Percentiles rank a stretch among this genome's conserved stretches.
Conservation (phyloP, 2,113 vertebrate genomes). For the Alethe castanea region DNA sequence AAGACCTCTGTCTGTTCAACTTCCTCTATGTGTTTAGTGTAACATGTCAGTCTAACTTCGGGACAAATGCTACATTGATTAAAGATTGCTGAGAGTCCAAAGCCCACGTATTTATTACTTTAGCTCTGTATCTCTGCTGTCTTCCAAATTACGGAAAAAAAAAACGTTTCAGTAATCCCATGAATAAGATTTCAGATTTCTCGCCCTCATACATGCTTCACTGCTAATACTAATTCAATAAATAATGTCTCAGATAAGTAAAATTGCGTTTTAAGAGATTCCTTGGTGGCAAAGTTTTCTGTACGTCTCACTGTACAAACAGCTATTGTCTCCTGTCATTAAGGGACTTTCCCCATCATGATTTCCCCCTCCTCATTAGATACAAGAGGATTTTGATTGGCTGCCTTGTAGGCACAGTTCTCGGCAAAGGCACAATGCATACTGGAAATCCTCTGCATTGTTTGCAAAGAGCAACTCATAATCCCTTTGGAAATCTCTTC, state of each 20-base stretch:
- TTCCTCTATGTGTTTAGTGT: background rate
- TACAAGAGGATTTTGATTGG: background rate
- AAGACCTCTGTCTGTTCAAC: background rate
- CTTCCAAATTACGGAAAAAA: background rate
- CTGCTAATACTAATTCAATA: background rate
- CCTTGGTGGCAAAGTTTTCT: background rate
- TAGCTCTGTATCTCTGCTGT: background rate
- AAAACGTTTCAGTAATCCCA: background rate
- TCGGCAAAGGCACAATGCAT: slow-evolving; percentile 21
- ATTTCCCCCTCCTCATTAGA: slow-evolving; percentile 28
- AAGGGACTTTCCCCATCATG: background rate
- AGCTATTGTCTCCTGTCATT: slow-evolving; percentile 41
- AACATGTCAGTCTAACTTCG: background rate
- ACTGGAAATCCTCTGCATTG: slow-evolving; percentile 61
- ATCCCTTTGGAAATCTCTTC: slow-evolving; percentile 64
- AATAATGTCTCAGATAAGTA: background rate
- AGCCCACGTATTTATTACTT: background rate
- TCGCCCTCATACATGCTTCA: fast-evolving
- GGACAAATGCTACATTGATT: background rate
- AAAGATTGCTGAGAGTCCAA: background rate
- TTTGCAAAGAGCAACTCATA: slow-evolving; percentile 53
- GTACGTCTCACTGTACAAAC: background rate
- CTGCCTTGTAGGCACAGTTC: background rate
- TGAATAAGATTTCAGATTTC: background rate
- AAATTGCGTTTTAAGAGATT: background rate